Evolutionary conservation across 2,888 invertebrate species (phyloP), one percentile per base, ranked within the genome.

Genomic region (Notodonta ziczac): DNA sequence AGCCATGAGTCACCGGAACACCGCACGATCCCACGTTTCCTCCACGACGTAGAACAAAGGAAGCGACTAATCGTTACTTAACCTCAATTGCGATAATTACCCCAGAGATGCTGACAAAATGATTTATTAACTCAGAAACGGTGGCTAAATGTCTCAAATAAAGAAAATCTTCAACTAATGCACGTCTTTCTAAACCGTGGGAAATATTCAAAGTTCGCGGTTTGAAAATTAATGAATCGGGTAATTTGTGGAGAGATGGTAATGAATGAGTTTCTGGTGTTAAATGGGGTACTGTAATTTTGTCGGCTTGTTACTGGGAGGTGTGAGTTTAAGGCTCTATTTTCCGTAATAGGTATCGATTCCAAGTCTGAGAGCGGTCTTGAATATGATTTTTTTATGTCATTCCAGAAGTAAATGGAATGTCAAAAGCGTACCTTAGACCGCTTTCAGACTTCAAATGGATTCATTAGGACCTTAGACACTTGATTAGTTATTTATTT

Each of bases 11-110:
- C 77, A 75, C 67, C 60, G 62, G 56, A 66, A 69, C 62, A 72
- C 58, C 62, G 60, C 56, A 61, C 61, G 69, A 83, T 84, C 86
- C 81, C 88, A 89, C 89, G 85, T 83, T 84, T 72, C 82, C 81
- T 82, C 82, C 80, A 74, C 70, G 73, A 77, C 77, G 72, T 74
- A 83, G 87, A 89, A 90, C 90, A 91, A 91, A 90, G 87, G 84
- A 84, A 81, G 80, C 74, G 72, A 78, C 78, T 88, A 89, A 89
- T 90, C 83, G 85, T 89, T 89, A 85, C 83, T 91, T 91, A 92
- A 85, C 91, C 91, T 82, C 90, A 93, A 93, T 92, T 91, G 85
- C 89, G 84, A 86, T 92, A 91, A 92, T 91, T 90, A 91, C 86
- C 78, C 67, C 67, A 66, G 61, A 67, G 69, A 74, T 79, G 85